Evolutionary conservation across 1,140 invertebrate species (phyloP), one percentile per base, ranked within the genome.

Genomic region (Drosophila triauraria): DNA sequence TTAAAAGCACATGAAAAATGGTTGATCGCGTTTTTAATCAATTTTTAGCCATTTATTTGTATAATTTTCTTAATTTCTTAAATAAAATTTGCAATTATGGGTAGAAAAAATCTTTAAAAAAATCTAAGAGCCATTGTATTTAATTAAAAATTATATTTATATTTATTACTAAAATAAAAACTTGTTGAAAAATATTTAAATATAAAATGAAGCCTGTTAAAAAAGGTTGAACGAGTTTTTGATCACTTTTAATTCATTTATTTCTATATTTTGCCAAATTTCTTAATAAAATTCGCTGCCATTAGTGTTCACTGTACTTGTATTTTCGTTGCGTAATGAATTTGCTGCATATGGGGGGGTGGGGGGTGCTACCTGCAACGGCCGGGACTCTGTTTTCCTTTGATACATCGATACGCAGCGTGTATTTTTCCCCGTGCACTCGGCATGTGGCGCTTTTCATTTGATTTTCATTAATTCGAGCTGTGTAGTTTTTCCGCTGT

Each of bases 391-490:
- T 40, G 23, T 54, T 61, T 63, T 82, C 68, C 65, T 76, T 74
- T 67, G 59, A 43, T 78, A 57, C 56, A 50, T 51, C 25, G 60
- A 51, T 61, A 61, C n/a, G 54, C 43, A 30, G 46, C 63, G 43
- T 44, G 25, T 46, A 60, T 65, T 69, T 75, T 25, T 64, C 47
- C 47, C 40, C 30, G 27, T 40, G 70, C 53, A 43, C 51, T 32
- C 42, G 7, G 72, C 84, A 87, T 87, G 84, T 83, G 84, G 80
- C 53, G 67, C 65, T 86, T 81, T 88, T 88, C 81, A 63, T 81
- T 80, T 47, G 68, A 84, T 84, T 88, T 88, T 90, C 85, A 90
- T 88, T 84, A 84, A 90, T 90, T 76, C 54, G 68, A 78, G 76
- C 74, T 77, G 72, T 75, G 56, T 68, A 68, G 74, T 59, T 67